Evolutionary conservation across 1,140 invertebrate genomes (phyloP), one percentile per base, ranked within the genome.

Genomic region (Tetragonula clypearis): DNA sequence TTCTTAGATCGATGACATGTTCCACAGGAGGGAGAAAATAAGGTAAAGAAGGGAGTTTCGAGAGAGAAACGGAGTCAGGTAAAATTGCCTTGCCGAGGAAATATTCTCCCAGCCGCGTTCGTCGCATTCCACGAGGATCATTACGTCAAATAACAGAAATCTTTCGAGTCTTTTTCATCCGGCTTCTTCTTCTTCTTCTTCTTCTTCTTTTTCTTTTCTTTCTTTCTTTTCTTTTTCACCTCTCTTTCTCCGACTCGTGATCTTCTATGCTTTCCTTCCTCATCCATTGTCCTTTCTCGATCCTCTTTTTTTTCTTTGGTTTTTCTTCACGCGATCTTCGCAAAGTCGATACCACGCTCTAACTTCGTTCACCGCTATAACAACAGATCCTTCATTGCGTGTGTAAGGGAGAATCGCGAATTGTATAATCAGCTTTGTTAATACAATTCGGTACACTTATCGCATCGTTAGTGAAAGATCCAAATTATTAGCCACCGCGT

Each of bases 91-190:
- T 66, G 68, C 30, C 71, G 80, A 80, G 88, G 88, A 87, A 90
- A 90, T 86, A 90, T 88, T 79, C 84, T 58, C 74, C 74, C 68
- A 76, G 82, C 68, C 60, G 79, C 83, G 74, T 80, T 84, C 74
- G 71, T 86, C 89, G 82, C 90, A 90, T 90, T 90, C 89, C 89
- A 49, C 72, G 62, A 86, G 87, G 90, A 90, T 90, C 90, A 90
- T 90, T 90, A 90, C 87, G 76, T 90, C 90, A 84, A 90, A 90
- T 90, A 90, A 90, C 90, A 90, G 89, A 90, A 88, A 90, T 90
- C 90, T 90, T 88, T 77, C 87, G 77, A 79, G 73, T 82, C 88
- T 73, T 66, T 60, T 77, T 69, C 65, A 81, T 88, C 66, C 56
- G 74, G 23, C 62, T 26, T 79, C 23, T 35, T 73, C 71, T n/a